Conservation (phyloP, 35 echinoderm and acorn worm genomes). For the Diadema setosum region DNA sequence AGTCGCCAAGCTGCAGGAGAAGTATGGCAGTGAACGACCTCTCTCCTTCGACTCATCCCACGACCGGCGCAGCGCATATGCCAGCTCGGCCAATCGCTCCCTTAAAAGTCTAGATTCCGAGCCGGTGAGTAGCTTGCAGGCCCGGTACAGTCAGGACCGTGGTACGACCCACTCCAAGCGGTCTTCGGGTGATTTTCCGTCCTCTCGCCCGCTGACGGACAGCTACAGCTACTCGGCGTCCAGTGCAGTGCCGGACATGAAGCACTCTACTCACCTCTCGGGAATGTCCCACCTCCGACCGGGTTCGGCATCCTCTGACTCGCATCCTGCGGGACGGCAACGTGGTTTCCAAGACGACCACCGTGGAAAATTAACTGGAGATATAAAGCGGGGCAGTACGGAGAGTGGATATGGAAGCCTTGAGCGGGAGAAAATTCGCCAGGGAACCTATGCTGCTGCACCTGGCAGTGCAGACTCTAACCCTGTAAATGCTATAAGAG, state of each 20-base stretch:
- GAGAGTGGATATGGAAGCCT: conserved; percentile 85
- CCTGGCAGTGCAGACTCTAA: neutral
- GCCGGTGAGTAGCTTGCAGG: neutral
- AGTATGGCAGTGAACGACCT: conserved; percentile 41
- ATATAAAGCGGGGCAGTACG: conserved; percentile 49
- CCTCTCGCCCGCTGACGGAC: neutral
- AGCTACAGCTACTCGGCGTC: neutral
- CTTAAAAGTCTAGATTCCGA: conserved; percentile 29
- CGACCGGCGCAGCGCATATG: conserved; percentile 11
- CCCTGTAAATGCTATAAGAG: conserved; percentile 14
- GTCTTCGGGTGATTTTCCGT: neutral
- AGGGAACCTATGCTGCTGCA: neutral
- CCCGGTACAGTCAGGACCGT: neutral
- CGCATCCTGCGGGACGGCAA: neutral
- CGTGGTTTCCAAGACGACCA: conserved; percentile 7
- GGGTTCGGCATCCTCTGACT: neutral
- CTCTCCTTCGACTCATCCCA: conserved; percentile 50
- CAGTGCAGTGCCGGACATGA: neutral
- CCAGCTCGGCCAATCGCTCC: neutral
- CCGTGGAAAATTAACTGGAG: neutral
- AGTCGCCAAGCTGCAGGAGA: conserved; percentile 74
- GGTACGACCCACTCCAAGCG: neutral
- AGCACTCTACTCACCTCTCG: neutral
- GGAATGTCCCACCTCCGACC: neutral
- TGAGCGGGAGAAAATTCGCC: conserved; percentile 64